Base-by-base conservation (phyloP, 2,113 vertebrate species). In the Brachyistius frenatus region DNA sequence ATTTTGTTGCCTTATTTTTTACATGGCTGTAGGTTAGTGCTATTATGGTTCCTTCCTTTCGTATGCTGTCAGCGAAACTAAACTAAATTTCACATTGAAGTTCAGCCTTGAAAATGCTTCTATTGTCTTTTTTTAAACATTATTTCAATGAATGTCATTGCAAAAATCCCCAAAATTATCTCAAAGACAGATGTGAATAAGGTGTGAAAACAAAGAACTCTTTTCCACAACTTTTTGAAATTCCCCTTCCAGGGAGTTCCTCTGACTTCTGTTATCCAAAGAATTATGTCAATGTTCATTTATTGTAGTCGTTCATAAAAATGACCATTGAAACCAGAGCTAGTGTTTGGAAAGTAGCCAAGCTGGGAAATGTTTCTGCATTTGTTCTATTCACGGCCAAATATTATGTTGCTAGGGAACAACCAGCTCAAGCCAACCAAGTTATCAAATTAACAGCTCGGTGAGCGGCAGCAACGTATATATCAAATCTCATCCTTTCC, bases 321-420 rank as follows among this genome's bases (percentile, higher is more conserved):
- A 73, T 63, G 44, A 5, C 49, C 57, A n/a, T 49, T 36, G 15
- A 77, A 77, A 90, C 76, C 64, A 79, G 78, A 78, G 67, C 56
- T 69, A 47, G 7, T 47, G 39, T 79, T 68, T 88, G 78, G 80
- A 70, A 1, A 3, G 30, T 44, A 10, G 56, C 80, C 78, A 80
- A 73, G 65, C 63, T 2, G 60, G 73, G 73, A n/a, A 5, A 78
- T 84, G 81, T 87, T 89, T 90, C 87, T 87, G 81, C 81, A 84
- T 83, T 84, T 84, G 80, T 86, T 92, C 89, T 94, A 91, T 93
- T 93, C 93, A 90, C 85, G 80, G 61, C 80, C 88, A 90, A 92
- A 93, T 90, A 89, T 93, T 88, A 83, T 76, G 93, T 94, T 94
- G 94, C 94, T 79, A 86, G 85, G 94, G 36, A 91, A 92, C 93